These are phyloP conservation scores for Cydia amplana DNA, from an alignment of 1,140 invertebrate species.

Conservation along the genomic window DNA sequence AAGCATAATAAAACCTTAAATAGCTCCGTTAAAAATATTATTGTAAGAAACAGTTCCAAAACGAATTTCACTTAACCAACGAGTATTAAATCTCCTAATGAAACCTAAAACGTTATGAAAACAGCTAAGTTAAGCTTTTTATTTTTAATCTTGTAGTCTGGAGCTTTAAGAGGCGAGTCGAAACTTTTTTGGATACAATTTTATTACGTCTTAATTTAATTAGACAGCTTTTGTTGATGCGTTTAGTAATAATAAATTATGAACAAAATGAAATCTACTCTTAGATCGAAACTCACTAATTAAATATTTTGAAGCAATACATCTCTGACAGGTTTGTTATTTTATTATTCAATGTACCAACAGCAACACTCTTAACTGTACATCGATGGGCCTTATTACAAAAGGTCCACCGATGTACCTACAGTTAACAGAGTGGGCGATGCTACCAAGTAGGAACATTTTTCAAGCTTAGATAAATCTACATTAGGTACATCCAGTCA, in stretches of 20 bases:
- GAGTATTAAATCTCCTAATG: neutral
- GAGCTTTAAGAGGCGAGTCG: neutral
- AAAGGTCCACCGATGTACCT: no score
- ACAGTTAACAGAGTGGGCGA: no score
- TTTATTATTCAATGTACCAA: neutral
- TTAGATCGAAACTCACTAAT: no score
- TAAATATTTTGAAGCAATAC: no score
- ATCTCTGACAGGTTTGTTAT: no score
- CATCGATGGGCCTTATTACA: no score
- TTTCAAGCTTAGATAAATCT: no score
- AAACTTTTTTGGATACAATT: neutral
- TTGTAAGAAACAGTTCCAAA: neutral
- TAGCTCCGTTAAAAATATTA: neutral
- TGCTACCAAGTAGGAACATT: no score
- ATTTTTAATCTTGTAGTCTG: constrained; percentile 1
- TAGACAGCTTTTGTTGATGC: neutral
- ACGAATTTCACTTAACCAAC: neutral
- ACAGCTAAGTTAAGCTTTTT: neutral
- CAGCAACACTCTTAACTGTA: no score
- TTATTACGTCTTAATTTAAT: neutral
- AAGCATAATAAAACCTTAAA: neutral
- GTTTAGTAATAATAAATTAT: neutral
- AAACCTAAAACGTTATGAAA: neutral
- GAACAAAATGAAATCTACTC: no score
- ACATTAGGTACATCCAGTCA: no score